phyloP scores from a whole-genome alignment of 2,113 vertebrate species.

The Phylloscopus trochilus region DNA sequence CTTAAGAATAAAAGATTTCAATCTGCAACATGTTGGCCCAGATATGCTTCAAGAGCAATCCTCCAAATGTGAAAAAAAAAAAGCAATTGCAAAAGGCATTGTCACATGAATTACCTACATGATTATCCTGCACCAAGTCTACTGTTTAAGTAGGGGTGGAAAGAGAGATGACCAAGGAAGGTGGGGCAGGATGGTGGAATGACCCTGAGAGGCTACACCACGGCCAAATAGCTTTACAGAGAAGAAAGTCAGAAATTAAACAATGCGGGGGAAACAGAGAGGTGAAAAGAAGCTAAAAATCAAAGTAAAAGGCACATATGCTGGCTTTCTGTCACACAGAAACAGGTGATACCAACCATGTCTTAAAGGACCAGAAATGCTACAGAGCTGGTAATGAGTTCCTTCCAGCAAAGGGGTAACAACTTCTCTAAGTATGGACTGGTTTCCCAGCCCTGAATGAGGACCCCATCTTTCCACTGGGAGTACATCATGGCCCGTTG shows the following conservation, averaged over 20 bases:
- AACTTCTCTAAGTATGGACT: not conserved
- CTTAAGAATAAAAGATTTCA: not conserved
- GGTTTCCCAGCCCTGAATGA: not conserved
- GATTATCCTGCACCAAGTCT: not conserved
- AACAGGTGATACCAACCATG: not conserved
- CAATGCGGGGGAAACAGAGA: not conserved
- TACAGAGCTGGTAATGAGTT: not conserved
- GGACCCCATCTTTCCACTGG: not conserved
- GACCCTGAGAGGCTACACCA: not conserved
- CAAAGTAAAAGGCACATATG: not conserved
- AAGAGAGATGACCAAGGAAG: not conserved
- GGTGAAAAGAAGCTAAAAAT: not conserved
- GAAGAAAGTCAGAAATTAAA: not conserved
- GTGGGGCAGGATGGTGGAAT: not conserved
- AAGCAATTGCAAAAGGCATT: not conserved
- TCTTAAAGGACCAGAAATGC: not conserved
- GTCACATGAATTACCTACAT: not conserved
- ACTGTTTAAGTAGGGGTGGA: not conserved
- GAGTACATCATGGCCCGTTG: not conserved
- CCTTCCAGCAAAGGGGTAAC: not conserved
- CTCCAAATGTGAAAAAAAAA: not conserved
- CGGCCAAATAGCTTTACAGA: not conserved
- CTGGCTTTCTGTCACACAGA: not conserved
- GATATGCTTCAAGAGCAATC: not conserved
- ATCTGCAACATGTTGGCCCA: not conserved